Base-by-base conservation (phyloP, 1,140 invertebrate genomes). In the Lutraria rhynchaena region DNA sequence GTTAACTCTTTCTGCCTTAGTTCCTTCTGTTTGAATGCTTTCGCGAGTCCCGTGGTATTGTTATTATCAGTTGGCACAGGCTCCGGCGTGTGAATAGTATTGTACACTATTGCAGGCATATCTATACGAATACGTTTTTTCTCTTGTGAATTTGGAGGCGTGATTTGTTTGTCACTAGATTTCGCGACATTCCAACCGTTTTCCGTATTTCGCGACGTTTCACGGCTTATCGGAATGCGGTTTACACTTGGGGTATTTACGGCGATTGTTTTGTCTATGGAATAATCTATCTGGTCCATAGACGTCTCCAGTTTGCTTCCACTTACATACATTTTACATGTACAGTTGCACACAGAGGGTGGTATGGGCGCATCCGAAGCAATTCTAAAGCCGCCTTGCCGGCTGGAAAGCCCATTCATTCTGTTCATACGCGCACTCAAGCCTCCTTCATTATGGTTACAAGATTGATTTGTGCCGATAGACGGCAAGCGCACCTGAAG, bases 71-170 rank as follows among this genome's bases (percentile, higher is more conserved):
- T 51, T 15, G 55, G 31, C 2, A 41, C 29, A 0, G 58, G 37
- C 29, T 87, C 88, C 7, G 88, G 87, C 1, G 85, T 87, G 3
- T 67, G 27, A 2, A 84, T 74, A 0, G 86, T 78, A 69, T 87
- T 89, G 51, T 87, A 89, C 41, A 89, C 87, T 33, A 89, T 88
- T 19, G 86, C 82, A 1, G 88, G 87, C 88, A 90, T 89, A 53
- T 89, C 86, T 1, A 90, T 82, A 29, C 87, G 67, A 41, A 90
- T 89, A n/a, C 86, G 84, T 24, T 76, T 84, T 51, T 73, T 76
- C 15, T 65, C 61, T 17, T 33, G 24, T 19, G 58, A 27, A 55
- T 51, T 53, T 41, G 74, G 33, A 33, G 51, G 19, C 53, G 41
- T 31, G 33, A 55, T 9, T 19, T 53, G 33, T 33, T 70, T 27